Evolutionary conservation across 2,113 vertebrate species (phyloP), one percentile per base, ranked within the genome.

Genomic region (Erinaceus europaeus): DNA sequence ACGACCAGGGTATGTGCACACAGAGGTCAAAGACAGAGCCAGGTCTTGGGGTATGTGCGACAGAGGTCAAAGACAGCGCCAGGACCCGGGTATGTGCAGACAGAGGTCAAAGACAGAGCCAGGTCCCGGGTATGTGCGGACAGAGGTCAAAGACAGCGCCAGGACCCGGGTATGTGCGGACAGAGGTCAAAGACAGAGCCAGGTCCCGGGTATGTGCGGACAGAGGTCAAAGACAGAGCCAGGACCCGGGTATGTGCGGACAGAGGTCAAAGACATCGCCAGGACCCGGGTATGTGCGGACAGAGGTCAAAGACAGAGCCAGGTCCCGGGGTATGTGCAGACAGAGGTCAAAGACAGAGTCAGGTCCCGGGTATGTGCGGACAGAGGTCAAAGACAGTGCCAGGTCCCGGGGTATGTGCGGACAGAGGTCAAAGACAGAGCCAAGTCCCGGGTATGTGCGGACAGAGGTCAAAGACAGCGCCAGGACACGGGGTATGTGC

Each of bases 361-460:
- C n/a, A n/a, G 25, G 40, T 80, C 77, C 84, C 25, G 42, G 40
- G 77, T 34, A 40, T 91, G 73, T 69, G 57, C 73, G 84, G 72
- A 73, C 65, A 90, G 78, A 93, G 91, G 89, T 84, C 86, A 90
- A 72, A 73, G 44, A 32, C 42, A 42, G 90, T 93, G 69, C 69
- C 50, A n/a, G 59, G 27, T n/a, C n/a, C n/a, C n/a, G n/a, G n/a
- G n/a, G n/a, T n/a, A n/a, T n/a, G n/a, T n/a, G n/a, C n/a, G n/a
- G n/a, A n/a, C n/a, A n/a, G n/a, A n/a, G n/a, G n/a, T n/a, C n/a
- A 50, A 23, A 57, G 59, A 46, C 50, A 48, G 83, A 11, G 40
- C n/a, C n/a, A n/a, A 27, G 40, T 80, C 77, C 84, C 25, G 42
- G 40, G 77, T 34, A 40, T 91, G 73, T 69, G 57, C 73, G 84